phyloP scores from a whole-genome alignment of 2,888 invertebrate species.

The Myathropa florea region DNA sequence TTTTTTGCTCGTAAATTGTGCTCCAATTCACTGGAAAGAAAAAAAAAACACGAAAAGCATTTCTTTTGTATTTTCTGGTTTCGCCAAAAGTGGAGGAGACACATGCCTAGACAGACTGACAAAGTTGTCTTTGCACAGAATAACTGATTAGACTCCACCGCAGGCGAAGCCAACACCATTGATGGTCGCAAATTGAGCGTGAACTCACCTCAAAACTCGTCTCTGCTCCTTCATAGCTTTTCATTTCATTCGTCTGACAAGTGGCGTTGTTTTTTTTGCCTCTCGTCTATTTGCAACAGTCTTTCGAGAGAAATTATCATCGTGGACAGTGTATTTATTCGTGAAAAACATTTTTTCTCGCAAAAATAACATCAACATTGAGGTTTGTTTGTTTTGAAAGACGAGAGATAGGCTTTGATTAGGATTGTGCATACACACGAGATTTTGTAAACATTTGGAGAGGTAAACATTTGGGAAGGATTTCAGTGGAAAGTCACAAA shows the following conservation, averaged over 20 bases:
- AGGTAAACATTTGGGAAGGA: background rate
- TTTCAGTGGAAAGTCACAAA: background rate
- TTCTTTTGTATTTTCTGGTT: background rate
- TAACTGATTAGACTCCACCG: constrained; percentile 18
- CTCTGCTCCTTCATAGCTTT: background rate
- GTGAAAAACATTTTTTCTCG: background rate
- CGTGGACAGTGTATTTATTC: background rate
- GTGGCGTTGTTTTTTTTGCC: background rate
- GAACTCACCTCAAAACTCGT: constrained; percentile 9
- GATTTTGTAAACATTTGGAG: background rate
- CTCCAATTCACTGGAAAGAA: constrained; percentile 47
- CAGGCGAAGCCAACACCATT: background rate
- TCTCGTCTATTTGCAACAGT: background rate
- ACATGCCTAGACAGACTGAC: constrained; percentile 18
- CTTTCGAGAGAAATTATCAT: background rate
- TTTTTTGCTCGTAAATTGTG: constrained; percentile 58
- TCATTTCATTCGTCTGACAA: background rate
- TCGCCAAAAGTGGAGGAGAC: background rate
- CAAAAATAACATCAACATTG: constrained; percentile 17
- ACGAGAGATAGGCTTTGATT: background rate
- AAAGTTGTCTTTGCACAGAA: constrained; percentile 13
- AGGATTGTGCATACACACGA: background rate
- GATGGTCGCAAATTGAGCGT: constrained; percentile 16
- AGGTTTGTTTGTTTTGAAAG: constrained; percentile 1
- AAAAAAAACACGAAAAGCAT: background rate